These are phyloP conservation scores for Zaprionus ghesquierei DNA, from an alignment of 1,140 invertebrate genomes.

Conservation along the genomic window DNA sequence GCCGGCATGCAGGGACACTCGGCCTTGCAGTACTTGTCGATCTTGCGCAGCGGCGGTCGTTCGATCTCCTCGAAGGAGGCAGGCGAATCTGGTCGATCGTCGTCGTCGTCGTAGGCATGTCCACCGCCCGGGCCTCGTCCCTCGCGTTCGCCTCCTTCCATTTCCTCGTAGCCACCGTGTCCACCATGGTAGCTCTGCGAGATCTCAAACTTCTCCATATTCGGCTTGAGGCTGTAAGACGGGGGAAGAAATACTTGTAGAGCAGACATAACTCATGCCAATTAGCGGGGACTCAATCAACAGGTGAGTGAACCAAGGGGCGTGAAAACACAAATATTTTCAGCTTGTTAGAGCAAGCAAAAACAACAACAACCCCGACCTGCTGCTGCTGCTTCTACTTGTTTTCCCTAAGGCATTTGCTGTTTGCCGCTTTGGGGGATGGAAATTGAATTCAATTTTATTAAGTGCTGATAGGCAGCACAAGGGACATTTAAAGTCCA, in stretches of 20 bases:
- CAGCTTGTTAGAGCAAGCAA: conserved; percentile 66
- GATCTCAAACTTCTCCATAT: conserved; percentile 85
- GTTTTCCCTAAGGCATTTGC: conserved; percentile 60
- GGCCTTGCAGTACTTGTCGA: conserved; percentile 93
- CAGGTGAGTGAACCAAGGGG: conserved; percentile 53
- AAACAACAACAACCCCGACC: conserved; percentile 22
- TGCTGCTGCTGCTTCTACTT: conserved; percentile 19
- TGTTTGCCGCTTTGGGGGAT: conserved; percentile 10
- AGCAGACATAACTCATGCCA: conserved; percentile 62
- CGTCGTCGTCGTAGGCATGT: conserved; percentile 83
- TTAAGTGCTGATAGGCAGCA: conserved; percentile 74
- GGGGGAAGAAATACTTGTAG: too few relatives aligned
- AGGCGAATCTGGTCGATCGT: conserved; percentile 87
- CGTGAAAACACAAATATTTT: conserved; percentile 74
- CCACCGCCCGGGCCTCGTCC: conserved; percentile 83
- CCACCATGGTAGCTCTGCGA: conserved; percentile 83
- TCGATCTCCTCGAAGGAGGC: conserved; percentile 88
- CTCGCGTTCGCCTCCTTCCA: conserved; percentile 83
- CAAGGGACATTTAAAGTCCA: conserved; percentile 55
- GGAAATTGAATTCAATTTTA: conserved; percentile 82
- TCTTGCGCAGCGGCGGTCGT: conserved; percentile 91
- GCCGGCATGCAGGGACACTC: conserved; percentile 94
- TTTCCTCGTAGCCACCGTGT: conserved; percentile 84
- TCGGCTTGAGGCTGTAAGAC: conserved; percentile 72
- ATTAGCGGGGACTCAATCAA: conserved; percentile 54